Base-by-base conservation (phyloP, 2,797 vertebrate species). In the Kryptopterus vitreolus region DNA sequence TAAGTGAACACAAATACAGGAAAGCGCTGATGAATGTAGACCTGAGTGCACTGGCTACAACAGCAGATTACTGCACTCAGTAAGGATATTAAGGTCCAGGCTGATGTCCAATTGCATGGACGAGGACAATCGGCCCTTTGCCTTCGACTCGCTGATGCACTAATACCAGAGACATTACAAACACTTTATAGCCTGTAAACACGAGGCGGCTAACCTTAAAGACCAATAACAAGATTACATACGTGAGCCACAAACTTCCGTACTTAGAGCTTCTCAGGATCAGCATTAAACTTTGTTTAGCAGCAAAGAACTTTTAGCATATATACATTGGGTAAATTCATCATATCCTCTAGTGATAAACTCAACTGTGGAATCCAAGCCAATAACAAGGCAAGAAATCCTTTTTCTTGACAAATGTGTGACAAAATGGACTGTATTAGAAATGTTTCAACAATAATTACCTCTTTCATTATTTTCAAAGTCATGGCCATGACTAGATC, bases 31-130 rank as follows among this genome's bases (percentile, higher is more conserved):
- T 76, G 66, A 85, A 84, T 29, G 26, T n/a, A 83, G 76, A 77
- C 70, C 65, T 69, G 59, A 68, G 76, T 58, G 65, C 57, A 84
- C 29, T 81, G 86, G 81, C 77, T 75, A 87, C 77, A 84, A 65
- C 79, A 87, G 80, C 85, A 88, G 88, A 91, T 91, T 91, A 92
- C 78, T 85, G 82, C 84, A 86, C 89, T 92, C 79, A 81, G 50
- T 92, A 74, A 81, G 38, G 82, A 80, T 85, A 84, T 84, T 87
- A 80, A 83, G 70, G 73, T 75, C 76, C 73, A 81, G 76, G 48
- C 78, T 69, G 2, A 81, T 59, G 48, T 86, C 79, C 77, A 68
- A 68, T 57, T 33, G 29, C 63, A 53, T 75, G 50, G 73, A n/a
- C 77, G 16, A 78, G 71, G 50, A 79, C 66, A 77, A 75, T 79